Evolutionary conservation across 2,797 vertebrate genomes (phyloP).

Genomic region (Varecia variegata): DNA sequence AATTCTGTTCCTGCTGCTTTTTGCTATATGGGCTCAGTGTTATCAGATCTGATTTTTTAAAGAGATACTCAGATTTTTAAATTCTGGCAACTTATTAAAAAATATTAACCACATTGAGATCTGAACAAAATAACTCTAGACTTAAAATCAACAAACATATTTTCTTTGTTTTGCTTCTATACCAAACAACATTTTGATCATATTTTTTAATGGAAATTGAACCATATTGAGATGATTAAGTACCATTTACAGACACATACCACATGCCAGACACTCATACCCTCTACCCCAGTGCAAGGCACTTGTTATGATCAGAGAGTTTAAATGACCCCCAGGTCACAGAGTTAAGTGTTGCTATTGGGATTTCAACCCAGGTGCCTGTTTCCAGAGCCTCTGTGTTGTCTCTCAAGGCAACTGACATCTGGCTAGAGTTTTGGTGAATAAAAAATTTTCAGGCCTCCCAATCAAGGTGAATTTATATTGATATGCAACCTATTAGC

Average conservation of each 20-base stretch:
- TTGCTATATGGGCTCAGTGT: neutral
- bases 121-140: neutral
- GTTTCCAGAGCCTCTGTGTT: neutral
- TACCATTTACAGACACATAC: neutral
- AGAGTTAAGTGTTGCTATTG: neutral
- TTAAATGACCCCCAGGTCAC: neutral
- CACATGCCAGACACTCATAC: no score
- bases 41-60: neutral
- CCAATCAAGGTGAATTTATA: neutral
- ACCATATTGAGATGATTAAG: neutral
- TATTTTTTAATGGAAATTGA: conserved; percentile 5
- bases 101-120: neutral
- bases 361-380: neutral
- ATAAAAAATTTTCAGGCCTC: neutral
- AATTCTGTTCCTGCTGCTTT: neutral
- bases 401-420: neutral
- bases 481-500: neutral
- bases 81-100: neutral
- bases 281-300: neutral
- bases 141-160: neutral
- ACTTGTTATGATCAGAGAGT: neutral
- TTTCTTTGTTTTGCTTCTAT: neutral
- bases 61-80: neutral
- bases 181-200: neutral
- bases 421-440: neutral